A percentile compares a stretch with the other conserved stretches of the same genome.
Conservation (phyloP, 2,113 vertebrate genomes). For the Sorex araneus region DNA sequence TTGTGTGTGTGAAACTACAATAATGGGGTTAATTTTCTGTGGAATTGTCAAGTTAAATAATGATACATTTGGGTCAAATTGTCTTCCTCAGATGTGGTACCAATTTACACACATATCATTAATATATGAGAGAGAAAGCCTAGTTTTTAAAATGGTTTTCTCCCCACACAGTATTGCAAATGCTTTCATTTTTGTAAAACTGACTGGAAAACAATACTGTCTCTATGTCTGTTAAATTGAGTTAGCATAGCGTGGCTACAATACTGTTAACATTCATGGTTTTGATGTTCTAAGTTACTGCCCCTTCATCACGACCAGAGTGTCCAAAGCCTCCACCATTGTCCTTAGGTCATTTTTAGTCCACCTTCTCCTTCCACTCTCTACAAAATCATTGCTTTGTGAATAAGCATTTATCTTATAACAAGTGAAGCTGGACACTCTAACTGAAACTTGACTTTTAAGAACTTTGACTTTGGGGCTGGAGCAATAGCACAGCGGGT, state of each 20-base stretch:
- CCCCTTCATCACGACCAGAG: no score
- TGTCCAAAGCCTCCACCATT: no score
- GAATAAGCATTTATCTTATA: neutral
- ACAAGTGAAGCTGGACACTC: neutral
- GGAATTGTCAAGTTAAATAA: neutral
- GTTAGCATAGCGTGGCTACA: no score
- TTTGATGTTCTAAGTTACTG: no score
- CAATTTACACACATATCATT: neutral
- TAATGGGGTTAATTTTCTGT: neutral
- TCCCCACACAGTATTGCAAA: neutral
- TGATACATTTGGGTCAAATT: neutral
- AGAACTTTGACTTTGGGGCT: no score
- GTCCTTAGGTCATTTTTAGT: no score
- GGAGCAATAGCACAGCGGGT: no score
- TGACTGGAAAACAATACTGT: neutral
- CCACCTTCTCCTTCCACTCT: no score
- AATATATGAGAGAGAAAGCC: neutral
- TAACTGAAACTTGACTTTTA: neutral
- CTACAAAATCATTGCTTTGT: neutral
- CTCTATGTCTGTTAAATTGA: neutral
- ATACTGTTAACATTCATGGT: no score
- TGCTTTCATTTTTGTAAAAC: neutral
- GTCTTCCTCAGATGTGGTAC: neutral
- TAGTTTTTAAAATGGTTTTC: neutral
- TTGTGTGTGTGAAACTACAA: neutral